Base-by-base conservation (phyloP, 2,797 vertebrate species). In the Calcarius lapponicus region DNA sequence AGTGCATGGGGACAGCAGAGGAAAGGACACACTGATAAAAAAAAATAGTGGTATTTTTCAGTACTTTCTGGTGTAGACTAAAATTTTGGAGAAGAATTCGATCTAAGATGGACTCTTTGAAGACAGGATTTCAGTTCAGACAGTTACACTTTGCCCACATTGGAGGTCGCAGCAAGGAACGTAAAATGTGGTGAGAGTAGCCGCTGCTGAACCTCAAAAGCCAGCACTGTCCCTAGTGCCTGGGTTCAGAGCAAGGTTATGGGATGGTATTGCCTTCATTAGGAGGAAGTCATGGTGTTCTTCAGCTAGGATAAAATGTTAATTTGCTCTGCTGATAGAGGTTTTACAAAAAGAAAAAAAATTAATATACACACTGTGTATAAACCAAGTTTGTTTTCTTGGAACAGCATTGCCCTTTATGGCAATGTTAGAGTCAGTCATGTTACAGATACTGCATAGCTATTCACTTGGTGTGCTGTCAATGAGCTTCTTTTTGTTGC, bases 401-500 rank as follows among this genome's bases (percentile, higher is more conserved):
- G 20, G 64, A 72, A 72, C 14, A 51, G 22, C 21, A 45, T 50
- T 73, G 20, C 34, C 22, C 11, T 74, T 92, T 57, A 48, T 38
- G 57, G 42, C 12, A 31, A 17, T 43, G 32, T 64, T 81, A 21
- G 31, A n/a, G 10, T 53, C 38, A 72, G 61, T 47, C 17, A 7
- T 45, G 16, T 51, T 82, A 32, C 20, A 88, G 81, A 38, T 78
- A 53, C 36, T 17, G 11, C 2, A 4, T 28, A 19, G 2, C 1
- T 67, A 8, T 58, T 78, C 58, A 13, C 18, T 60, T 54, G 26
- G 21, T 1, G 0, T 74, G 51, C 56, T 38, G 73, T 70, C 29
- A 54, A 20, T 76, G 40, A 80, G 42, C 65, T 93, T 56, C 53
- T 94, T 66, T 86, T 86, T 80, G 90, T 60, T 95, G 82, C 18